Evolutionary conservation across 2,113 vertebrate genomes (phyloP), one percentile per base, ranked within the genome.

Genomic region (Xiphophorus couchianus): DNA sequence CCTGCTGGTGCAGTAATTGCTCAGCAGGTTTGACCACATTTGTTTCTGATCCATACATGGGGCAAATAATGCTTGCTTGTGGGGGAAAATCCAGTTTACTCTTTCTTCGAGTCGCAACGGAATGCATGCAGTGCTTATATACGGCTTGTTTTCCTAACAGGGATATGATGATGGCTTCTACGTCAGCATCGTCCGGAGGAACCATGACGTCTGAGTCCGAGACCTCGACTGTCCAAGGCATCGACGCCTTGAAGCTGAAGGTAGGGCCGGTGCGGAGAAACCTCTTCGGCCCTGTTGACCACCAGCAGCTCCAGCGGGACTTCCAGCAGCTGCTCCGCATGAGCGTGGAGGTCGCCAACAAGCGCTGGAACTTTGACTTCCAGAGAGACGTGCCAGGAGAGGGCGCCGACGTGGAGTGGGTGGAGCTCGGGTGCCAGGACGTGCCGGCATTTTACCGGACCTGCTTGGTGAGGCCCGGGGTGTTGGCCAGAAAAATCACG

Each of bases 351-450:
- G 69, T 62, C 25, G 93, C 94, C 69, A 94, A 88, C 64, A 89
- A 91, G 39, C 93, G 94, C 60, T 95, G 94, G 94, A 95, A 94
- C 90, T 96, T 95, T 0, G 90, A 95, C 83, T 96, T 96, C 81
- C 86, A 88, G 51, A 66, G 0, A 0, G 92, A 95, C 6, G 6
- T 0, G 0, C 95, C 90, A 0, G 39, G 22, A 0, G 67, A 89
- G 4, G 94, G 91, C 8, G 44, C 85, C 0, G 30, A 69, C 2
- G 54, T 95, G 0, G 74, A 95, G 69, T 96, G 96, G 96, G 94
- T 95, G 88, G 89, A 89, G 84, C 81, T 96, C 0, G 54, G 39
- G 19, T 85, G 78, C 76, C 89, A 90, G 3, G 85, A 96, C 0
- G 93, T 95, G 15, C 95, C 95, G 0, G n/a, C 77, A 4, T 96